A percentile compares a stretch with the other conserved stretches of the same genome.
These are phyloP conservation scores for Dolichallabes microphthalmus DNA, from an alignment of 2,113 vertebrate species.

Conservation along the genomic window DNA sequence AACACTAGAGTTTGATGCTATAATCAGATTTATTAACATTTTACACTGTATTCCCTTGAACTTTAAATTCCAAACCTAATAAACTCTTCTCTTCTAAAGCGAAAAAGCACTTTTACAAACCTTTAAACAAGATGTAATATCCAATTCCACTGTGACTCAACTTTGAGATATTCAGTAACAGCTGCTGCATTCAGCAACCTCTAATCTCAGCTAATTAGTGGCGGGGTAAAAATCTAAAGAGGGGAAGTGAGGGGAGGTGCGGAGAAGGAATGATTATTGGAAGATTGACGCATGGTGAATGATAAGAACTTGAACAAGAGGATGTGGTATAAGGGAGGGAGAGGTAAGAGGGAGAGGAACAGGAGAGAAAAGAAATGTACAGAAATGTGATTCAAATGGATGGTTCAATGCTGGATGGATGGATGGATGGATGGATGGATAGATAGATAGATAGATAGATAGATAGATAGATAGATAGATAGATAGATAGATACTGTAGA, in stretches of 20 bases:
- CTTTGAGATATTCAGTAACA: conserved; percentile 24
- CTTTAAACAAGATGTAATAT: conserved; percentile 22
- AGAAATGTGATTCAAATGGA: neutral
- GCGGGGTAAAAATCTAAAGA: conserved; percentile 13
- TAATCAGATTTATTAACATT: neutral
- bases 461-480: conserved; percentile 1
- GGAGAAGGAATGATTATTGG: neutral
- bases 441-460: conserved; percentile 9
- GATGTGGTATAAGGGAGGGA: neutral
- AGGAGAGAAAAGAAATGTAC: neutral
- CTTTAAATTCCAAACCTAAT: neutral
- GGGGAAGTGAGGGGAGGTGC: conserved; percentile 32
- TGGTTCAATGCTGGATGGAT: neutral
- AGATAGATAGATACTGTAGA: neutral
- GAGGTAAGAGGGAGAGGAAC: neutral
- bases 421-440: neutral
- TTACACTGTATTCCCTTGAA: neutral
- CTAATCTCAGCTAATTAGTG: conserved; percentile 37
- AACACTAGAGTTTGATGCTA: neutral
- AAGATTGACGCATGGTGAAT: conserved; percentile 12
- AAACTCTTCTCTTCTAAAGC: neutral
- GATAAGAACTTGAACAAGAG: neutral
- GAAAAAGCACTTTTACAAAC: neutral
- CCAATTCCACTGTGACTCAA: neutral
- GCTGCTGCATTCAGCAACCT: conserved; percentile 29